Evolutionary conservation across 1,140 invertebrate genomes (phyloP).

Genomic region (Drosophila leontia): DNA sequence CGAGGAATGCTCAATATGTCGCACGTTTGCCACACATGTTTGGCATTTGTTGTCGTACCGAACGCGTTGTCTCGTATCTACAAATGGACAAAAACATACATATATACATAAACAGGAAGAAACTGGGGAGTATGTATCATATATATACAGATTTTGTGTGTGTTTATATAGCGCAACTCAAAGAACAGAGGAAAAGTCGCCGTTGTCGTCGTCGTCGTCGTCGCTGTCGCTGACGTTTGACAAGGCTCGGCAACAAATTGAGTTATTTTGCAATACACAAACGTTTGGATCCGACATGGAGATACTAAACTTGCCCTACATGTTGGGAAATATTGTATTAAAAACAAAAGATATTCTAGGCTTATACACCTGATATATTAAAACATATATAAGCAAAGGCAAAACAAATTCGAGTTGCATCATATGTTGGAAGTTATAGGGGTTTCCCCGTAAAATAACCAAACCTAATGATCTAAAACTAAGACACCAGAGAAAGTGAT

Average conservation of each 20-base stretch:
- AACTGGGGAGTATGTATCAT: slow-evolving; percentile 10
- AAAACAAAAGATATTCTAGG: background rate
- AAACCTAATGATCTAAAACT: slow-evolving; percentile 23
- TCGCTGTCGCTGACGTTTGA: slow-evolving; percentile 30
- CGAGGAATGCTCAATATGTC: slow-evolving; percentile 46
- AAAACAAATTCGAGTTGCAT: slow-evolving; percentile 36
- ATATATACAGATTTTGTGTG: slow-evolving; percentile 15
- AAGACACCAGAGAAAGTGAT: slow-evolving; percentile 37
- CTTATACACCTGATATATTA: background rate
- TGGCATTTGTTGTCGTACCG: slow-evolving; percentile 63
- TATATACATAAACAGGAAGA: slow-evolving; percentile 37
- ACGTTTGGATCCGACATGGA: slow-evolving; percentile 11
- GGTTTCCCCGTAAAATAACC: background rate
- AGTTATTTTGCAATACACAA: slow-evolving; percentile 60
- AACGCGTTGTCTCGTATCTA: slow-evolving; percentile 24
- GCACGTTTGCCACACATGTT: slow-evolving; percentile 74
- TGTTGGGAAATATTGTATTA: background rate
- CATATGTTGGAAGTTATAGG: slow-evolving; percentile 21
- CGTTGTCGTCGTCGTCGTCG: background rate
- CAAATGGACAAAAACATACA: slow-evolving; percentile 29
- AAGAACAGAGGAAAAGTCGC: slow-evolving; percentile 24
- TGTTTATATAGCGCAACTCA: slow-evolving; percentile 46
- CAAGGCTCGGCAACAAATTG: slow-evolving; percentile 67
- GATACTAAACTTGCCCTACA: slow-evolving; percentile 2
- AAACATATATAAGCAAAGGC: background rate